Conservation (phyloP, 2,888 invertebrate species). For the Petrophora chlorosata region DNA sequence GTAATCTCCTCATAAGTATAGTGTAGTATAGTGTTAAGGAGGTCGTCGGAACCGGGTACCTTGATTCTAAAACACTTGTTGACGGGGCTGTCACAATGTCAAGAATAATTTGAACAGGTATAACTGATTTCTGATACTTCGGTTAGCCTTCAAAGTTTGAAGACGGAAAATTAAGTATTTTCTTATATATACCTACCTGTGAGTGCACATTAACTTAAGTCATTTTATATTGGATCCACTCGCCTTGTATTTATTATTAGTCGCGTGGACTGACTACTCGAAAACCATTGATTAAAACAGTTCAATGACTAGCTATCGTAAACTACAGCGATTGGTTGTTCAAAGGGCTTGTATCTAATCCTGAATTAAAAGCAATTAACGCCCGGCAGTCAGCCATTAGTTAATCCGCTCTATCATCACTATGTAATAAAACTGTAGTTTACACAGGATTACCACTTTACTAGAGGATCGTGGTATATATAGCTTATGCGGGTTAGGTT, state of each 20-base stretch:
- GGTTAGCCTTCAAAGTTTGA: too few species aligned
- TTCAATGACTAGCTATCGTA: slow-evolving; percentile 9
- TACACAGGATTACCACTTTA: slow-evolving; percentile 53
- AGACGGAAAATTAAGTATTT: not conserved
- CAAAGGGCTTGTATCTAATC: slow-evolving; percentile 37
- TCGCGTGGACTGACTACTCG: too few species aligned
- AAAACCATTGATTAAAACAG: not conserved
- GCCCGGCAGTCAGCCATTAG: slow-evolving; percentile 52
- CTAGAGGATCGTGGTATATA: slow-evolving; percentile 44
- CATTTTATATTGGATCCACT: too few species aligned
- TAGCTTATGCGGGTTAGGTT: slow-evolving; percentile 54
- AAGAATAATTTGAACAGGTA: slow-evolving; percentile 23
- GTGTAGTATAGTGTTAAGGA: slow-evolving; percentile 45
- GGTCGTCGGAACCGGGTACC: slow-evolving; percentile 41
- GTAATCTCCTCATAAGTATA: slow-evolving; percentile 46
- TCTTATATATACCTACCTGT: too few species aligned
- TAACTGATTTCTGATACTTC: too few species aligned
- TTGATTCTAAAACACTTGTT: slow-evolving; percentile 2
- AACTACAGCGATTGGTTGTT: slow-evolving; percentile 36
- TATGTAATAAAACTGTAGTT: slow-evolving; percentile 59
- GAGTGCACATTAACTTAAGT: too few species aligned
- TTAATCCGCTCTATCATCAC: slow-evolving; percentile 62
- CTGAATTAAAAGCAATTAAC: slow-evolving; percentile 61
- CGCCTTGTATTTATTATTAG: too few species aligned
- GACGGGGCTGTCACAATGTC: slow-evolving; percentile 22